These are phyloP conservation scores for Camelus dromedarius DNA, from an alignment of 2,113 vertebrate genomes.

Conservation along the genomic window DNA sequence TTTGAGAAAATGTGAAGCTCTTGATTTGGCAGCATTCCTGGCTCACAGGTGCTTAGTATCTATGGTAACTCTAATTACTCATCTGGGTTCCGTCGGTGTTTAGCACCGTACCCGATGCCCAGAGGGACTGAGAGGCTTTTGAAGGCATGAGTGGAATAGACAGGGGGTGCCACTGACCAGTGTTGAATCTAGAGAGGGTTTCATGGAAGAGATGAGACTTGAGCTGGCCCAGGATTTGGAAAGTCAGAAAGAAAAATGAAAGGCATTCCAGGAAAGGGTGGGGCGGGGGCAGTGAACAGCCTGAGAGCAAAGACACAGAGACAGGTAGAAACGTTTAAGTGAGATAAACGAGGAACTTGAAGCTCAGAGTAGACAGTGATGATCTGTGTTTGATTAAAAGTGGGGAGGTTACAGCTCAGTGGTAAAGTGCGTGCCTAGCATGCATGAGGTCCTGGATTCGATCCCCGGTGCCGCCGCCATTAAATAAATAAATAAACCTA, in stretches of 20 bases:
- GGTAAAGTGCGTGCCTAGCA: too few relatives aligned
- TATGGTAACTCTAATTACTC: background rate
- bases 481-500: too few relatives aligned
- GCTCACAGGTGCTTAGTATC: background rate
- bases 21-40: background rate
- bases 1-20: background rate
- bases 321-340: rapidly evolving
- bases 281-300: background rate
- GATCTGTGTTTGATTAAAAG: background rate
- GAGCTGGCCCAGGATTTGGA: background rate
- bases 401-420: too few relatives aligned
- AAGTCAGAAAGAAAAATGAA: background rate
- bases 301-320: background rate
- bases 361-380: background rate
- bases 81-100: rapidly evolving
- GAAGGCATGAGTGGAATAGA: background rate
- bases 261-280: background rate
- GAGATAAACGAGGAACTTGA: background rate
- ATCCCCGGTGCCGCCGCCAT: too few relatives aligned
- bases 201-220: background rate
- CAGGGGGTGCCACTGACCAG: background rate
- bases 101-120: background rate
- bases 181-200: background rate
- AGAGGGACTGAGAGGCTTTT: background rate
- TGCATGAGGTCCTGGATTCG: too few relatives aligned